Evolutionary conservation across 2,113 vertebrate species (phyloP).

Genomic region (Platysternon megacephalum): DNA sequence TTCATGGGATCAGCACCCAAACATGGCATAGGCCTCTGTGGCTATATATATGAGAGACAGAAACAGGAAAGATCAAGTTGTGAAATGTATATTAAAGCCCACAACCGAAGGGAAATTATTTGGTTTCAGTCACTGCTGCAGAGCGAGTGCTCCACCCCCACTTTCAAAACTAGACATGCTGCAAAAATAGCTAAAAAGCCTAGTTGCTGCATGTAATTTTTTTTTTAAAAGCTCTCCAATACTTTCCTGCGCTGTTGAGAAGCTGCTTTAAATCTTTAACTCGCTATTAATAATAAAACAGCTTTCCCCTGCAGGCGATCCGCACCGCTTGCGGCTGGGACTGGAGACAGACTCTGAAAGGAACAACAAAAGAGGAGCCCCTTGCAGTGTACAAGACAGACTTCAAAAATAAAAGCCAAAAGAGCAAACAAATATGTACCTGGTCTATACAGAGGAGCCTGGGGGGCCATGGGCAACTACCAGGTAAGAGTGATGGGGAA

Average conservation of each 20-base stretch:
- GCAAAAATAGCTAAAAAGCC: not conserved
- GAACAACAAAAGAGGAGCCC: not conserved
- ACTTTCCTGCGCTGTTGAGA: not conserved
- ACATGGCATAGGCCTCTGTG: not conserved
- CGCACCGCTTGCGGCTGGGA: not conserved
- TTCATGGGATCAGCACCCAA: not conserved
- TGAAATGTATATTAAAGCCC: not conserved
- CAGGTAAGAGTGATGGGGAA: not conserved
- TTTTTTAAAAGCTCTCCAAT: not conserved
- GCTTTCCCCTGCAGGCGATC: not conserved
- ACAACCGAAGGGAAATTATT: not conserved
- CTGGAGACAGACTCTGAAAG: not conserved
- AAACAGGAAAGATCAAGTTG: not conserved
- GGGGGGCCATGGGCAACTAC: not conserved
- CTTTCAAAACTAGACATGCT: not conserved
- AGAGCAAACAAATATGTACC: not conserved
- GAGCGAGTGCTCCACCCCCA: not conserved
- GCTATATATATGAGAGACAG: not conserved
- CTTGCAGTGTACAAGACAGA: fast-evolving
- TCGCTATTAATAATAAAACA: not conserved
- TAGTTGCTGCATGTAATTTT: not conserved
- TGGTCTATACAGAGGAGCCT: not conserved
- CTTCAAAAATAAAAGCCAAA: not conserved
- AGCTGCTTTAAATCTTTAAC: not conserved
- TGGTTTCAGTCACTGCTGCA: not conserved